These are phyloP conservation scores for Balearica regulorum DNA, from an alignment of 2,797 vertebrate genomes.

Conservation along the genomic window DNA sequence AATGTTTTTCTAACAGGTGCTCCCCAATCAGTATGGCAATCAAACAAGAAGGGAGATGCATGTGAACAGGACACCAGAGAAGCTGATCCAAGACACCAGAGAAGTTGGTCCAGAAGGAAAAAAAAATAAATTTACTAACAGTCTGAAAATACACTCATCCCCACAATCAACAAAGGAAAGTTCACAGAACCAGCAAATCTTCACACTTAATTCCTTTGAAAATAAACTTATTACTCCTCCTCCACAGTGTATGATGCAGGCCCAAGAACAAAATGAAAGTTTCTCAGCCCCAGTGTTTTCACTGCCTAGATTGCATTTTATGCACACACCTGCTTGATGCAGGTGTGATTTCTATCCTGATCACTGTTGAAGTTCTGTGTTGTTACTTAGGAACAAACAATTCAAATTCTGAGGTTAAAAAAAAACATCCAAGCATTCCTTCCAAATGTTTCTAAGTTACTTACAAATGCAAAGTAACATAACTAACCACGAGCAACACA, in stretches of 20 bases:
- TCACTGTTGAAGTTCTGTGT: neutral
- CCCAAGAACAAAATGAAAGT: neutral
- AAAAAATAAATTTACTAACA: neutral
- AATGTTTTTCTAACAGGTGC: neutral
- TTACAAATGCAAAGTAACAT: neutral
- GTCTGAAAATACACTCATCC: neutral
- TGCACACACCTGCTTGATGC: neutral
- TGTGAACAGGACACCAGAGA: neutral
- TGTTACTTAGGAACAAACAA: neutral
- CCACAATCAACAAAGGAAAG: neutral
- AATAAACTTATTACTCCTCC: neutral
- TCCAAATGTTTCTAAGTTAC: neutral
- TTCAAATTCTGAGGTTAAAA: slow-evolving; percentile 4
- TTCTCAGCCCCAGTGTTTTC: neutral
- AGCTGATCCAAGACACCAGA: neutral
- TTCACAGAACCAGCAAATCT: neutral
- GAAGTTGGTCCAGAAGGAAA: neutral
- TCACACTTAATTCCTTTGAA: neutral
- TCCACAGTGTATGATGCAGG: neutral
- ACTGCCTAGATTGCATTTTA: neutral
- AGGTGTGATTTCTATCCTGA: neutral
- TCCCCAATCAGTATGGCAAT: neutral
- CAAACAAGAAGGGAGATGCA: neutral
- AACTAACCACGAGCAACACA: neutral
- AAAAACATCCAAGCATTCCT: neutral